Evolutionary conservation across 2,797 vertebrate genomes (phyloP).

Genomic region (Microctenopoma stevenorrisi): DNA sequence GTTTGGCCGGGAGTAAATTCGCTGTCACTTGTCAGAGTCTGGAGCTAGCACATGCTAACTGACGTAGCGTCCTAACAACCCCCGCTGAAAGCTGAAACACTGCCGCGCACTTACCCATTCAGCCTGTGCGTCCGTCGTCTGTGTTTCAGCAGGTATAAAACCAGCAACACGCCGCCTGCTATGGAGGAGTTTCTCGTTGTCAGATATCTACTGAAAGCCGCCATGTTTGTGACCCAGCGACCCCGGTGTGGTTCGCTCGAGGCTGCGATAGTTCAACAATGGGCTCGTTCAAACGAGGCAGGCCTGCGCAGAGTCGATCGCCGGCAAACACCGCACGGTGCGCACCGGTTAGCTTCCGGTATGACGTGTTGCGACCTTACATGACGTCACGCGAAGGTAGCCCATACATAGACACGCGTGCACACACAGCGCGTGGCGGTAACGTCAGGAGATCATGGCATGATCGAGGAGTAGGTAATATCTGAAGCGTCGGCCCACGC

Average conservation of each 20-base stretch:
- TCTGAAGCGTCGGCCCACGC: no score
- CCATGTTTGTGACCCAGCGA: conserved; percentile 84
- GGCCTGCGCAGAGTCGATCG: neutral
- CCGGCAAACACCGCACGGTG: neutral
- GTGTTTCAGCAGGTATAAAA: conserved; percentile 85
- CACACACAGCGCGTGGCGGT: neutral
- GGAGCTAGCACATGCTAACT: conserved; percentile 12
- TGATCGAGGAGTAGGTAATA: neutral
- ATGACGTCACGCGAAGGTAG: neutral
- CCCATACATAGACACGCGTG: neutral
- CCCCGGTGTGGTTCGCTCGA: conserved; percentile 9
- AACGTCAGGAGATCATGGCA: neutral
- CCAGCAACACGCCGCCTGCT: conserved; percentile 86
- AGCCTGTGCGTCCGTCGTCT: conserved; percentile 73
- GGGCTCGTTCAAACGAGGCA: neutral
- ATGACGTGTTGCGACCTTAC: neutral
- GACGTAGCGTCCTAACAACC: conserved; percentile 11
- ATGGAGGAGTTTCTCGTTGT: conserved; percentile 89
- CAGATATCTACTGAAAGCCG: conserved; percentile 91
- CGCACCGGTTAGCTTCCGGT: neutral
- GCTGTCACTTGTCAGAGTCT: conserved; percentile 24
- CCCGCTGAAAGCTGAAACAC: neutral
- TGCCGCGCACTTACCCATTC: conserved; percentile 72
- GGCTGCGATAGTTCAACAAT: neutral
- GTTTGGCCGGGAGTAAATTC: neutral